Conservation (phyloP, 2,797 vertebrate genomes). For the Manis pentadactyla region DNA sequence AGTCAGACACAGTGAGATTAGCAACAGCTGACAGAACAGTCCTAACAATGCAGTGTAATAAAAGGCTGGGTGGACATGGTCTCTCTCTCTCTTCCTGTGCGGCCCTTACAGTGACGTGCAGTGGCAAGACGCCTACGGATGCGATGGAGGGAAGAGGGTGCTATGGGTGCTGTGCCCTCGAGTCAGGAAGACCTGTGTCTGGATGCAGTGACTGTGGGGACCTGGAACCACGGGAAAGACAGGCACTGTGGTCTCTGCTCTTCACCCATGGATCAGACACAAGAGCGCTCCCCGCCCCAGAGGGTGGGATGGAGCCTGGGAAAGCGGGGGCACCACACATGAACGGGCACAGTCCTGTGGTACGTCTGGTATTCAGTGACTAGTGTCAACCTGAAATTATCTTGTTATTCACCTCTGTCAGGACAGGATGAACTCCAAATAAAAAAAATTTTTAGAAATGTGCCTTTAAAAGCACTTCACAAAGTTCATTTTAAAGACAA, state of each 20-base stretch:
- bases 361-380: background rate
- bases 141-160: background rate
- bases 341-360: background rate
- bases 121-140: background rate
- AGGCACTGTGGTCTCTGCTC: background rate
- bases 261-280: background rate
- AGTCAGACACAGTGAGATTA: background rate
- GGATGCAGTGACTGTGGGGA: background rate
- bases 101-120: too few relatives aligned
- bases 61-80: too few relatives aligned
- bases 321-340: too few relatives aligned
- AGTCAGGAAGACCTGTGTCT: background rate
- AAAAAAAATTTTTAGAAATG: background rate
- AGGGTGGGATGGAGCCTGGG: background rate
- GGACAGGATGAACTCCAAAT: conserved; percentile 30
- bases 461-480: background rate
- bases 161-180: background rate
- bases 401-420: background rate
- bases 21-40: too few relatives aligned
- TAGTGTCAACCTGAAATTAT: background rate
- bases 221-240: background rate
- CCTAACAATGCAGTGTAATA: too few relatives aligned
- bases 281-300: background rate
- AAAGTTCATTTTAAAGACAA: conserved; percentile 15
- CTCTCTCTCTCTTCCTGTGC: too few relatives aligned